phyloP scores from a whole-genome alignment of 1,140 invertebrate genomes.

The Dinothrombium tinctorium region DNA sequence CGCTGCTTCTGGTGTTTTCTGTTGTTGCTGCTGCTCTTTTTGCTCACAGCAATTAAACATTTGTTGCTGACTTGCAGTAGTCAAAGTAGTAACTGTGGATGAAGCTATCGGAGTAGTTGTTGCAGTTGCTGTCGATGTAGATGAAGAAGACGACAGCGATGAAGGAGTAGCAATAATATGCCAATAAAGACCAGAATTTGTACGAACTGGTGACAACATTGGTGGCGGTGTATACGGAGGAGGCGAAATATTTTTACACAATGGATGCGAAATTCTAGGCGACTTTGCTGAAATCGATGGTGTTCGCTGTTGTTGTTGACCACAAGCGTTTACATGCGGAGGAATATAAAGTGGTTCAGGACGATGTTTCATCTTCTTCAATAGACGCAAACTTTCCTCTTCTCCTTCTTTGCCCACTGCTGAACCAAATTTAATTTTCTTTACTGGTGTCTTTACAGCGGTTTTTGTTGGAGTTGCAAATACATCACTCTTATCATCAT shows the following conservation, averaged over 20 bases:
- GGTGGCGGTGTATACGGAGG: slow-evolving; percentile 66
- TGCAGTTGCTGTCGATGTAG: neutral
- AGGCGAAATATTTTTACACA: slow-evolving; percentile 18
- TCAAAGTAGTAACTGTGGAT: neutral
- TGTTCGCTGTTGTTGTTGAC: slow-evolving; percentile 10
- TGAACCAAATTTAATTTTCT: too few species aligned
- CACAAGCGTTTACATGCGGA: slow-evolving; percentile 25
- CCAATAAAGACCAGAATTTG: slow-evolving; percentile 59
- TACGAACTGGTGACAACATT: slow-evolving; percentile 63
- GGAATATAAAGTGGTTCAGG: slow-evolving; percentile 32
- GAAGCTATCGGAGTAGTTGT: neutral
- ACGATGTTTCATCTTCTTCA: slow-evolving; percentile 31
- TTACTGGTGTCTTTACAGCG: too few species aligned
- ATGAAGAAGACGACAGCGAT: neutral
- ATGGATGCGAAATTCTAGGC: slow-evolving; percentile 18
- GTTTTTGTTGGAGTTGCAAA: too few species aligned
- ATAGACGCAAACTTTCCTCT: too few species aligned
- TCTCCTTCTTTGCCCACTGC: too few species aligned
- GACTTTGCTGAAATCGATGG: slow-evolving; percentile 6
- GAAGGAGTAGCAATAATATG: slow-evolving; percentile 17
- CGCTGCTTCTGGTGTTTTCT: too few species aligned
- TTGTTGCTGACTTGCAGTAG: too few species aligned
- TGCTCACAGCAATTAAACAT: too few species aligned
- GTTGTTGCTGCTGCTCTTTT: too few species aligned
- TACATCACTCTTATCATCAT: too few species aligned